Percentiles rank a stretch among this genome's conserved stretches.
Evolutionary conservation across 2,888 invertebrate genomes (phyloP).

Genomic region (Ecdyonurus torrentis): DNA sequence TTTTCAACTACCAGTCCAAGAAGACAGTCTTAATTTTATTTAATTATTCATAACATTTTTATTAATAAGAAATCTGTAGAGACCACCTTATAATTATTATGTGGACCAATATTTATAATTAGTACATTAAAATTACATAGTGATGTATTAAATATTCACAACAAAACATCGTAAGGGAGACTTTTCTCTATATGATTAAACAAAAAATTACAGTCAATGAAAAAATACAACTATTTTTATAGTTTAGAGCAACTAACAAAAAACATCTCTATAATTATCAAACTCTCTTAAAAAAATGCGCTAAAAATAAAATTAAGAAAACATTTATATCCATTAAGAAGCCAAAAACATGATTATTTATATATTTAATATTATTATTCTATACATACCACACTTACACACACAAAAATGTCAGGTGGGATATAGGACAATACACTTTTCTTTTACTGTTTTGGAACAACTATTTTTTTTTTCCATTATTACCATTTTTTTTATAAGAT

Average conservation of each 20-base stretch:
- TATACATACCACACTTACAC: neutral
- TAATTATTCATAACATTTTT: neutral
- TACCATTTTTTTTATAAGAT: too few species aligned
- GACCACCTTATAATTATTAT: neutral
- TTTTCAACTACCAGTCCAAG: neutral
- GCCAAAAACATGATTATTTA: too few species aligned
- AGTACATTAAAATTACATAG: neutral
- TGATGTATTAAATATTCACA: neutral
- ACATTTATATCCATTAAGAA: too few species aligned
- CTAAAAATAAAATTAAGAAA: too few species aligned
- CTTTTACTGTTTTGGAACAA: neutral
- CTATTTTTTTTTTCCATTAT: neutral
- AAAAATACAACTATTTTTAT: too few species aligned
- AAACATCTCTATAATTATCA: too few species aligned
- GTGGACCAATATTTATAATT: neutral
- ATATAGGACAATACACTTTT: neutral
- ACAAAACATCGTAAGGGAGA: neutral
- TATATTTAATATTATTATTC: neutral
- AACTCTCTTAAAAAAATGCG: too few species aligned
- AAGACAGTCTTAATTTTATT: neutral
- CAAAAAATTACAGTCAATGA: too few species aligned
- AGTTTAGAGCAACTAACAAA: too few species aligned
- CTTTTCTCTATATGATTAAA: neutral
- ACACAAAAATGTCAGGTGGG: neutral
- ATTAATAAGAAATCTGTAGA: neutral